Base-by-base conservation (phyloP, 2,113 vertebrate genomes). In the Sterrhoptilus dennistouni region DNA sequence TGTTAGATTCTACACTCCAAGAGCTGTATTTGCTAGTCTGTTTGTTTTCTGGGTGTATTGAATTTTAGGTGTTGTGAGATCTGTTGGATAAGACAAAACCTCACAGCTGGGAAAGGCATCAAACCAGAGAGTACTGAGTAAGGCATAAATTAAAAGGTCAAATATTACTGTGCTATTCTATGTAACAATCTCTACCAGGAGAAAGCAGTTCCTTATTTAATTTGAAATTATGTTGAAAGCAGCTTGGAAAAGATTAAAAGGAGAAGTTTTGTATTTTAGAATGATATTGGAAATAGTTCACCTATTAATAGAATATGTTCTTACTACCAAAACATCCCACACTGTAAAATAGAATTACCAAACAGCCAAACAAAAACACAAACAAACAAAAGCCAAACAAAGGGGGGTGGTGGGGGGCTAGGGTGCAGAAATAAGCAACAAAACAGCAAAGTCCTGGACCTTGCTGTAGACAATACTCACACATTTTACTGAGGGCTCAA, bases 381-480 rank as follows among this genome's bases (percentile, higher is more conserved):
- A 36, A 10, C 14, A 44, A 64, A n/a, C 17, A 45, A 64, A 74
- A n/a, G 8, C 5, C 11, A 29, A 28, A 29, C 3, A 24, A 40
- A n/a, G 4, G 2, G 4, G 25, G 4, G 1, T 2, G 1, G 5
- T n/a, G 6, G 2, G 5, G 4, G 4, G 2, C 5, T 4, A n/a
- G 19, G 7, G n/a, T 14, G 12, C 31, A 42, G 18, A 45, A 50
- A 66, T 35, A 36, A 54, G 13, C 17, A 59, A n/a, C 4, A 14
- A 59, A 45, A 45, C 15, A 40, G 3, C 16, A 53, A 33, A 47
- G 10, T 69, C 18, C 13, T 64, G 8, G 12, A 40, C 17, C 7
- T 47, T 76, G 21, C 11, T n/a, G 13, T 47, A 29, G 25, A 28
- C 7, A 0, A 56, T 47, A 38, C 17, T 8, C 11, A 44, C 27